Evolutionary conservation across 1,140 invertebrate genomes (phyloP).

Genomic region (Rhysida immarginata): DNA sequence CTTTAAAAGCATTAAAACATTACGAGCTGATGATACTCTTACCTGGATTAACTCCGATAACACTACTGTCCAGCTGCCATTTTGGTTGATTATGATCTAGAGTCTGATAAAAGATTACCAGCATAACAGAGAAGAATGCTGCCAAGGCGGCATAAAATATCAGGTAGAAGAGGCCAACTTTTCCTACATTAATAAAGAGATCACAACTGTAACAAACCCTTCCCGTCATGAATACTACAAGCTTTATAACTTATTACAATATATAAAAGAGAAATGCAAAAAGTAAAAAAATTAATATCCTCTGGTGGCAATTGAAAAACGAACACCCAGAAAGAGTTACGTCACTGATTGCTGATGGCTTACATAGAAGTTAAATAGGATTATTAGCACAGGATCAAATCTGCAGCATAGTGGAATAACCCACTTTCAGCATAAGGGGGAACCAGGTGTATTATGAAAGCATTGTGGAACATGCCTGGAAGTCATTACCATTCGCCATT

Average conservation of each 20-base stretch:
- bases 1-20: conserved; percentile 2
- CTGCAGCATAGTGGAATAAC: too few species aligned
- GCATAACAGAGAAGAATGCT: conserved; percentile 72
- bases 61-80: conserved; percentile 61
- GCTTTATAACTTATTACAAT: conserved; percentile 19
- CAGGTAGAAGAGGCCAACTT: conserved; percentile 85
- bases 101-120: conserved; percentile 85
- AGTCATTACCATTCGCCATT: too few species aligned
- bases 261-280: conserved; percentile 16
- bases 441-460: too few species aligned
- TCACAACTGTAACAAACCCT: conserved; percentile 3
- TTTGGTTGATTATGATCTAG: conserved; percentile 68
- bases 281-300: too few species aligned
- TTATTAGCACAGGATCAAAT: too few species aligned
- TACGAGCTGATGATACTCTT: conserved; percentile 18
- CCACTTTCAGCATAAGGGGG: too few species aligned
- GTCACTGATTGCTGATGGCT: too few species aligned
- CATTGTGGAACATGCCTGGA: too few species aligned
- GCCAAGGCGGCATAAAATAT: conserved; percentile 78
- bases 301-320: too few species aligned
- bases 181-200: conserved; percentile 47
- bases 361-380: too few species aligned
- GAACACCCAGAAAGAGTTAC: too few species aligned
- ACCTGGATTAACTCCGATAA: conserved; percentile 87
- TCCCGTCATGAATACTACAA: too few species aligned